Evolutionary conservation across 1,140 invertebrate species (phyloP), one percentile per base, ranked within the genome.

Genomic region (Drosophila oshimai): DNA sequence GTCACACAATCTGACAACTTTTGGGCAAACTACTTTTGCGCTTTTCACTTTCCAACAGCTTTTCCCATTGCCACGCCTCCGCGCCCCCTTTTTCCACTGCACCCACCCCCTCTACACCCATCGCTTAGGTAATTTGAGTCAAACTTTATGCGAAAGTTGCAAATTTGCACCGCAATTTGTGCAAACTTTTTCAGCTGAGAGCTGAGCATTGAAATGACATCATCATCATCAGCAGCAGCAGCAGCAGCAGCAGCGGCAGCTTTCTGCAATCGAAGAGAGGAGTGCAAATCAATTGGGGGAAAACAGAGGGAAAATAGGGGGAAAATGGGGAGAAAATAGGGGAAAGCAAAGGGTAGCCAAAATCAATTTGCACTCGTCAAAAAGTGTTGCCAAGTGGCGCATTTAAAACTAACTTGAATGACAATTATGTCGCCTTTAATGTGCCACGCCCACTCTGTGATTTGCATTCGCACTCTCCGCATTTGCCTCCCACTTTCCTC

Each of bases 71-170:
- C 6, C 12, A 49, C 37, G 51, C 13, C 31, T 28, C 47, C 47
- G 37, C 71, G 31, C 28, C 44, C 29, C 12, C 57, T 13, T 31
- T 17, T 22, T 22, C 15, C 10, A 13, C 7, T 10, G 10, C n/a
- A 0, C 6, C 13, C 9, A 1, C 18, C 13, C 22, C 22, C 17
- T 3, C 15, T 10, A 2, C 20, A 37, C 47, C 55, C 57, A 28
- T 42, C 70, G 74, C 74, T 84, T 84, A 86, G 79, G 79, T 86
- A 86, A 86, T 86, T 86, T 76, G 72, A 80, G 76, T 61, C 72
- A 80, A 86, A 86, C 81, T 86, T 86, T 86, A 76, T 86, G 81
- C 81, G 54, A 87, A 86, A 86, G 71, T 86, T 86, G 76, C 80
- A 86, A 87, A 87, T 87, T 86, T 76, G 71, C 72, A 79, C 60